Evolutionary conservation across 2,888 invertebrate species (phyloP).

Genomic region (Drosophila ustulata): DNA sequence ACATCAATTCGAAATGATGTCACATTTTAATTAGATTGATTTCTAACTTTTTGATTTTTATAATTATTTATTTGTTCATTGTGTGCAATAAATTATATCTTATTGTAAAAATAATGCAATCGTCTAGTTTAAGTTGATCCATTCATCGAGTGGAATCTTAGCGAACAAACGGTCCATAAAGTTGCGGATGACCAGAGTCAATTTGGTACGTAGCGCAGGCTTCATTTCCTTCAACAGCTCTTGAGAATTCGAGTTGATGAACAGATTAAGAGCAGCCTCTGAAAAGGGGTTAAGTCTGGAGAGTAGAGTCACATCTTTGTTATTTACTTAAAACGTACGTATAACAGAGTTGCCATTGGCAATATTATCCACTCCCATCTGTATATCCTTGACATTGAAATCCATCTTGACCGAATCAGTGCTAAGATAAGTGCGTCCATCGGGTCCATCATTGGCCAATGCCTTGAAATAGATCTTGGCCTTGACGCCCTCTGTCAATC

Average conservation of each 20-base stretch:
- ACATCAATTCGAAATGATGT: slow-evolving; percentile 2
- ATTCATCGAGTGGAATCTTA: slow-evolving; percentile 92
- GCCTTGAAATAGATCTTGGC: slow-evolving; percentile 94
- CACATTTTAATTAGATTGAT: slow-evolving; percentile 1
- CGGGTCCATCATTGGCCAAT: slow-evolving; percentile 86
- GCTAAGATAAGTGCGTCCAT: slow-evolving; percentile 89
- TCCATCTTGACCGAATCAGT: slow-evolving; percentile 93
- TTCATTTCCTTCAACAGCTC: slow-evolving; percentile 95
- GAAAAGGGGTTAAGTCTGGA: slow-evolving; percentile 48
- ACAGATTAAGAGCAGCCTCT: slow-evolving; percentile 94
- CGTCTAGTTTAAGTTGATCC: slow-evolving; percentile 86
- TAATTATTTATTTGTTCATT: slow-evolving; percentile 38
- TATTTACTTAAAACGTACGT: slow-evolving; percentile 87
- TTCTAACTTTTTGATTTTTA: slow-evolving; percentile 20
- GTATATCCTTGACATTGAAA: slow-evolving; percentile 92
- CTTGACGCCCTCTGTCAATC: slow-evolving; percentile 90
- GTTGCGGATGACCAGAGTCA: slow-evolving; percentile 90
- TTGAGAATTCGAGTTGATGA: slow-evolving; percentile 94
- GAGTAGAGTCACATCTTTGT: not conserved
- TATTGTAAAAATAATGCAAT: slow-evolving; percentile 32
- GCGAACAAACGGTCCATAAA: slow-evolving; percentile 91
- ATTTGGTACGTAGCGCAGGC: slow-evolving; percentile 91
- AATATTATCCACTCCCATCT: slow-evolving; percentile 94
- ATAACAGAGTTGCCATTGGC: slow-evolving; percentile 92
- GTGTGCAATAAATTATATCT: slow-evolving; percentile 69